Base-by-base conservation (phyloP, 2,888 invertebrate genomes). In the Drosophila cyrtoloma region DNA sequence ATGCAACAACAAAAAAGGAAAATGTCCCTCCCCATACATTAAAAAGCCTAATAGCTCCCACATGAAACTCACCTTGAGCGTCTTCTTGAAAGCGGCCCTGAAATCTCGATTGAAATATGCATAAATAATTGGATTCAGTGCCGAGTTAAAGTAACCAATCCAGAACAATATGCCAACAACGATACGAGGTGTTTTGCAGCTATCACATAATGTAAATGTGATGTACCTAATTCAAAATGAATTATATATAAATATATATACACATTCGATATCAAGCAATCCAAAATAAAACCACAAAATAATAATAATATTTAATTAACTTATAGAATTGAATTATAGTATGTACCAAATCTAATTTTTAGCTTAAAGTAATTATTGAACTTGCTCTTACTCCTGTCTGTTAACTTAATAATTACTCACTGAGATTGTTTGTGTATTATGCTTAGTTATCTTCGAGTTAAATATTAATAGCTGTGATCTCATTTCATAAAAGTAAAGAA, bases 71-170 rank as follows among this genome's bases (percentile, higher is more conserved):
- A 94, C 92, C 92, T 94, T 96, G 89, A 98, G 94, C 16, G 98
- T 98, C 94, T 97, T 97, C 93, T 97, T 96, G 94, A 99, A 99
- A 14, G 99, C 99, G 62, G 97, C 97, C 82, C 99, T 95, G 94
- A 99, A 99, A 94, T 99, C 99, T 65, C 98, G 95, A 94, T 99
- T 99, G 95, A 99, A 99, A 94, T 98, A 98, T 47, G 99, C 99
- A 94, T 98, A 99, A 93, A 99, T 98, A 85, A 99, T 95, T 5
- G 99, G 99, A 94, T 99, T 99, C 62, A 99, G 95, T 30, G 98
- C 98, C 16, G 98, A 98, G 94, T 99, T 99, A 94, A 98, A 98
- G 94, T 99, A 99, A 39, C 99, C 99, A 69, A 99, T 97, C 99
- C 99, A 99, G 94, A 99, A 99, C 42, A 99, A 96, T 10, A 96